A percentile compares a stretch with the other conserved stretches of the same genome.
Conservation (phyloP, 1,140 invertebrate species). For the Neodiprion fabricii region DNA sequence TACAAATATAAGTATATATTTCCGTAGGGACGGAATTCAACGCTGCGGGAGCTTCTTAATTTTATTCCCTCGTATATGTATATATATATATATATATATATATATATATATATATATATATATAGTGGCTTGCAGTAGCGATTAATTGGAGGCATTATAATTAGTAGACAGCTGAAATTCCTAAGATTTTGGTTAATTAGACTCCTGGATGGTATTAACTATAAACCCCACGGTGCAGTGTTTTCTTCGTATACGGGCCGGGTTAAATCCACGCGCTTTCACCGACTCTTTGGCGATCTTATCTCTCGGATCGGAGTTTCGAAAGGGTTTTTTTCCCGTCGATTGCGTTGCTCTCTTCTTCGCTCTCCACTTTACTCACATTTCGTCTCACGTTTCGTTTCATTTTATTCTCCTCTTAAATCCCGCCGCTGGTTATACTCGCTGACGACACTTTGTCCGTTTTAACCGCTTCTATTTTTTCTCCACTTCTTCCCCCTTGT, state of each 20-base stretch:
- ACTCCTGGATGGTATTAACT: constrained; percentile 2
- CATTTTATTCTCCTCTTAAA: neutral
- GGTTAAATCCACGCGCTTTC: constrained; percentile 4
- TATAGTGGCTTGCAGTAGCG: neutral
- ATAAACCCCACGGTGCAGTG: neutral
- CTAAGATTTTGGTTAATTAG: constrained; percentile 4
- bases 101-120: neutral
- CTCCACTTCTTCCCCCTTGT: neutral
- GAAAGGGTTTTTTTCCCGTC: neutral
- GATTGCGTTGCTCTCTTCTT: neutral
- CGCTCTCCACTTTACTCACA: neutral
- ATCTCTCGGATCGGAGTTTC: constrained; percentile 7
- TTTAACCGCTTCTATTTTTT: neutral
- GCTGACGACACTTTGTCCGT: neutral
- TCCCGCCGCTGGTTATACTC: neutral
- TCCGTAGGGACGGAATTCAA: constrained; percentile 1
- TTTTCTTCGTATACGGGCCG: too few relatives aligned
- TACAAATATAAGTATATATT: neutral
- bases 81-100: too few relatives aligned
- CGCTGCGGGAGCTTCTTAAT: constrained; percentile 3
- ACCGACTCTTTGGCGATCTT: constrained; percentile 6
- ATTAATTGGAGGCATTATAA: constrained; percentile 7
- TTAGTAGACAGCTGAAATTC: constrained; percentile 5
- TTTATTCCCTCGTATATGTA: neutral
- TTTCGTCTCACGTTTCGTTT: neutral